Base-by-base conservation (phyloP, 2,113 vertebrate species). In the Vulpes lagopus region DNA sequence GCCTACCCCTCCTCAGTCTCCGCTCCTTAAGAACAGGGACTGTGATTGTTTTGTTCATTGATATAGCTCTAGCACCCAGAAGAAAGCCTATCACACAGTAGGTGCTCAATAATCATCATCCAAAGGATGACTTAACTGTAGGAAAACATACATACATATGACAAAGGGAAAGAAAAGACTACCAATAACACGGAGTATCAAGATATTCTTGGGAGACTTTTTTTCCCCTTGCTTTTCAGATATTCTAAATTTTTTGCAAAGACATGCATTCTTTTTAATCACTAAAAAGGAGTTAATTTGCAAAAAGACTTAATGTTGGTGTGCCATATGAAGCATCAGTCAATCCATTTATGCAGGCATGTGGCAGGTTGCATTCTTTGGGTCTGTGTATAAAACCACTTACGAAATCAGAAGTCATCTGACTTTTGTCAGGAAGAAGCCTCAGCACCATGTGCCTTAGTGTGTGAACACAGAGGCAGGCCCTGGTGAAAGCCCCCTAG, bases 141-240 rank as follows among this genome's bases (percentile, higher is more conserved):
- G 83, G 64, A 67, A 88, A 71, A 43, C 32, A 53, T 11, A 65
- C 16, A 51, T 16, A 76, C 22, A 76, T 43, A 64, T 23, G 57
- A 11, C 27, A 30, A 32, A 55, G 9, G 14, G 19, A 30, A 59
- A 67, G 62, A 51, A 76, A 89, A 67, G 16, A 60, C 12, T 69
- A 62, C 60, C 19, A 6, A 11, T 16, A 62, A 67, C 20, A 32
- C 25, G 38, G 11, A 38, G 14, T 5, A 57, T 15, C 60, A 7
- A 15, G 22, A 49, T 84, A 30, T 84, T 51, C 53, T 67, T 62
- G 15, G 49, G 25, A 93, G 5, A 51, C 15, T 79, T 80, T 69
- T 74, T 82, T 91, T 32, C 92, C 20, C 60, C 80, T 92, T n/a
- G 65, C 19, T 91, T 94, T 91, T 81, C 38, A 74, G 59, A 57